Base-by-base conservation (phyloP, 2,113 vertebrate species). In the Ariopsis seemanni region DNA sequence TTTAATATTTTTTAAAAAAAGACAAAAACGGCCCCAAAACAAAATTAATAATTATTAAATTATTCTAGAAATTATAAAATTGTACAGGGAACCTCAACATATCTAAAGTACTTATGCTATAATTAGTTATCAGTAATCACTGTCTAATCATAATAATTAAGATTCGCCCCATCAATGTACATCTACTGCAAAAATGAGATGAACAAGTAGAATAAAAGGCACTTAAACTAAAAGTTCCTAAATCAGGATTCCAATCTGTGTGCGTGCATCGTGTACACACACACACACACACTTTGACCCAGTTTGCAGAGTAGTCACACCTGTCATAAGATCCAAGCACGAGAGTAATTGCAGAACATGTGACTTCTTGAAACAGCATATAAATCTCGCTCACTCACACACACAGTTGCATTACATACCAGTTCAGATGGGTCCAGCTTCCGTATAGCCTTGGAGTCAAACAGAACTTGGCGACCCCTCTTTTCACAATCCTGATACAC, bases 401-500 rank as follows among this genome's bases (percentile, higher is more conserved):
- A 15, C 62, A 60, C 6, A 63, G 8, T 9, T 30, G 22, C 18
- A n/a, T 22, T 42, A 85, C 88, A 78, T 83, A 91, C 90, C 85
- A 65, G 60, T 82, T 89, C 82, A 8, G 85, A 87, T 52, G 85
- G 27, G 10, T 91, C 95, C n/a, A 93, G 90, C 93, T 95, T 95
- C 89, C 92, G 95, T 84, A 97, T 94, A 22, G 97, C 96, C 94
- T 95, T 97, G 82, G 97, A 97, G 92, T 97, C 97, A 89, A 97
- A 97, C 52, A 97, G 94, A 87, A 97, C 96, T 92, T 97, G 97
- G 88, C 96, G 94, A 77, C 97, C 97, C 78, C 96, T 93, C 86
- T 95, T 94, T 90, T 97, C 97, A 88, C 97, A 97, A 90, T 97
- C 97, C 86, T 97, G 97, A 93, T 97, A 97, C 87, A 97, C 96